These are phyloP conservation scores for Rhagonycha fulva DNA, from an alignment of 2,888 invertebrate species.

Conservation along the genomic window DNA sequence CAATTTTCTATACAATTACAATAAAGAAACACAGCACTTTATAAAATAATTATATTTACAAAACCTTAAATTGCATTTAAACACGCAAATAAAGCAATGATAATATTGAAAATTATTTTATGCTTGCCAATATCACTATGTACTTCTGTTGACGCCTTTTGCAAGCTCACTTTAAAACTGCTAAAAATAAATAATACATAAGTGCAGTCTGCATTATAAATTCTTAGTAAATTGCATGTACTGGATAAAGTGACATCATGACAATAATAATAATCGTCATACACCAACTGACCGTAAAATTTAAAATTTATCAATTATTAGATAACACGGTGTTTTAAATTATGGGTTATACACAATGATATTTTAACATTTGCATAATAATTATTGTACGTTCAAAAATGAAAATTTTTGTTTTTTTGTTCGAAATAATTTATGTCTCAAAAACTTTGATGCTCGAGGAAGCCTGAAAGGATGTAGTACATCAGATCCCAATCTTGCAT, in stretches of 20 bases:
- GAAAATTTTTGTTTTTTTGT: background rate
- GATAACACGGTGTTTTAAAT: background rate
- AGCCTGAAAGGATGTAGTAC: background rate
- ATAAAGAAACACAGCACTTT: background rate
- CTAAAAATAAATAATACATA: slow-evolving; percentile 27
- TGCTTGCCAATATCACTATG: background rate
- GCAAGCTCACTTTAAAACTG: slow-evolving; percentile 6
- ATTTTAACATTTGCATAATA: background rate
- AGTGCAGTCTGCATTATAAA: slow-evolving; percentile 21
- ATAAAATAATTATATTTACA: background rate
- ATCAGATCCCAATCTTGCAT: background rate
- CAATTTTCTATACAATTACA: background rate
- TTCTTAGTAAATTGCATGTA: slow-evolving; percentile 20
- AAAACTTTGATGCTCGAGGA: background rate
- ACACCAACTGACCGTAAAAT: background rate
- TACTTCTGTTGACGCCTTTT: background rate
- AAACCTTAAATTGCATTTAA: background rate
- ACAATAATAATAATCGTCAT: background rate
- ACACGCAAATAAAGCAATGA: background rate
- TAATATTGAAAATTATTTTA: background rate
- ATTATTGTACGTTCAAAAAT: background rate
- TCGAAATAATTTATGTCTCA: background rate
- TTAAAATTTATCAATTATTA: background rate
- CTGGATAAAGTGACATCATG: slow-evolving; percentile 10
- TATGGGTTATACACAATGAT: background rate